phyloP scores from a whole-genome alignment of 2,888 invertebrate genomes.

The Candidula unifasciata region DNA sequence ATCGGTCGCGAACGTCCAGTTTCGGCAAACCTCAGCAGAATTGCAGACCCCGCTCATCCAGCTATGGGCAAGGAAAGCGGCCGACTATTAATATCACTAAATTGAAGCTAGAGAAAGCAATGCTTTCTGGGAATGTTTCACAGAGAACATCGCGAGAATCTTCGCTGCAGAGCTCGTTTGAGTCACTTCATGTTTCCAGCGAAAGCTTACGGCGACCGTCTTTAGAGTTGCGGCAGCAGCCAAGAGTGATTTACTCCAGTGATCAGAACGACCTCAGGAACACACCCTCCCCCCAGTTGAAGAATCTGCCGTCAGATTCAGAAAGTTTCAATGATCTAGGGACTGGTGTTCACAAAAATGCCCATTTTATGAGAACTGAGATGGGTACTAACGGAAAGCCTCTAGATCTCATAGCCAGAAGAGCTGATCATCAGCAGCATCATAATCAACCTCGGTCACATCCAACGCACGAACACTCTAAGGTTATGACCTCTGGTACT shows the following conservation, averaged over 20 bases:
- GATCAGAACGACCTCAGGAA: constrained; percentile 67
- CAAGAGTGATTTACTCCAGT: constrained; percentile 40
- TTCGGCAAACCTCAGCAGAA: constrained; percentile 60
- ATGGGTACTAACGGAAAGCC: constrained; percentile 55
- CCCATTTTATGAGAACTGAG: constrained; percentile 50
- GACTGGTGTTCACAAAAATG: constrained; percentile 51
- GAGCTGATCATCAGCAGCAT: constrained; percentile 47
- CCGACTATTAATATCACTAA: constrained; percentile 53
- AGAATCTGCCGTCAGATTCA: constrained; percentile 29
- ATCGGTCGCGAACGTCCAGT: constrained; percentile 70
- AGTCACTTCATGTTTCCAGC: constrained; percentile 65
- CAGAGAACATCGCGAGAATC: constrained; percentile 65
- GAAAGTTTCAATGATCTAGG: constrained; percentile 65
- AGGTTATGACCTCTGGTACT: constrained; percentile 51
- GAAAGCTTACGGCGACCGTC: constrained; percentile 66
- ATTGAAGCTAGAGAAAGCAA: constrained; percentile 57
- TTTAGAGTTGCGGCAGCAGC: constrained; percentile 54
- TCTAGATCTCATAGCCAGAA: constrained; percentile 48
- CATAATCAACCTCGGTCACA: constrained; percentile 30
- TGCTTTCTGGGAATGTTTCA: constrained; percentile 62
- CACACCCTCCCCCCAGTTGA: constrained; percentile 60
- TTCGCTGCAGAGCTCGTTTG: constrained; percentile 61
- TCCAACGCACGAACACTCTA: constrained; percentile 56
- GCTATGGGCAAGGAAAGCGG: constrained; percentile 69
- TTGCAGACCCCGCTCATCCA: constrained; percentile 71